Evolutionary conservation across 2,797 vertebrate species (phyloP), one percentile per base, ranked within the genome.

Genomic region (Notoglanidium macrostoma): DNA sequence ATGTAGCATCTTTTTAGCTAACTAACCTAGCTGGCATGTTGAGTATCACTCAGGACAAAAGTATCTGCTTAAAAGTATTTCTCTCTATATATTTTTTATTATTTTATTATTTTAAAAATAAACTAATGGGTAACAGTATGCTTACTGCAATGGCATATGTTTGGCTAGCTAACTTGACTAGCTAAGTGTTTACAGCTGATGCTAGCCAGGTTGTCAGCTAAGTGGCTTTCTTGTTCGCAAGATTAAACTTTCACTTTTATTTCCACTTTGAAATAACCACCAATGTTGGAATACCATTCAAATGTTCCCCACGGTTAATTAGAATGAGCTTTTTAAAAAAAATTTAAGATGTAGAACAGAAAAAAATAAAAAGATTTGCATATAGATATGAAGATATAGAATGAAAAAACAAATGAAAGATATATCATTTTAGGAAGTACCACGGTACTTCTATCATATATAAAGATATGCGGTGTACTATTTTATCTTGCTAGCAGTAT

Each of bases 151-250:
- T 49, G 46, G 46, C 11, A n/a, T 29, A 8, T 76, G 29, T 76
- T 51, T 54, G 26, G 29, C 17, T 29, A 76, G 46, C 26, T 76
- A 76, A 29, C 76, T 78, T 35, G n/a, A 78, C 76, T 78, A 78
- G 29, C 51, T 55, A 78, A 21, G 51, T 57, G n/a, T 57, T 21
- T 35, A 55, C 51, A 35, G 17, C 19, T 55, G 26, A 23, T 57
- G 51, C 76, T 57, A 79, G 77, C 10, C 32, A 57, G 54, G 32
- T 79, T 26, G 11, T 15, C 57, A 44, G 55, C 12, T 44, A 61
- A 44, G 35, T 15, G 17, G 51, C 32, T 32, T 12, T 9, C 54
- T 57, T 35, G 11, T 61, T 61, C n/a, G 35, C 55, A 59, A 5
- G n/a, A 21, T 21, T 54, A 35, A 59, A 61, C 32, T 35, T 14